Evolutionary conservation across 2,113 vertebrate genomes (phyloP), one percentile per base, ranked within the genome.

Genomic region (Parotia lawesii): DNA sequence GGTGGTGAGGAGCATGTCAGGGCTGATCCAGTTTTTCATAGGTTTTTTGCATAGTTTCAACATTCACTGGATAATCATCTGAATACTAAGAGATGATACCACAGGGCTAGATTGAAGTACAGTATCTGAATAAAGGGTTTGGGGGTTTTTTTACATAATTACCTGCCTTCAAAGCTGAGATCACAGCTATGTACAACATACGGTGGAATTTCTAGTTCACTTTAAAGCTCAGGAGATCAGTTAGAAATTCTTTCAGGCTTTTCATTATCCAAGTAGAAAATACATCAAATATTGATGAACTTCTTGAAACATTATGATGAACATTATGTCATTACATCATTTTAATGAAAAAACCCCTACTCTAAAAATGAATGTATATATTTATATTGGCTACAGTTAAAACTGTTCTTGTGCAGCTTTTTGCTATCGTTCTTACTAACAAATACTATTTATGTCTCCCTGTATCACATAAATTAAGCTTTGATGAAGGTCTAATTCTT

Each of bases 201-300:
- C 1, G 15, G 20, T 11, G 12, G 31, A 64, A 77, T 74, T 67
- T 73, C 40, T 74, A 50, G 11, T 50, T 93, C 10, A 2, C 35
- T 79, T 89, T 73, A 61, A 93, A 89, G 19, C 37, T 91, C 47
- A 64, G 48, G 53, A 77, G 77, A 47, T 86, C 33, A 94, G 42
- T 62, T 83, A 40, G 44, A 73, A 90, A 82, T 60, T 29, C 25
- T 77, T 84, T 67, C 38, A 62, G 23, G 13, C 76, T 73, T 93
- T 93, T 56, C 31, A 73, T 93, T 76, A 58, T 37, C 40, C 29
- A 81, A 51, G 35, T 73, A 70, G 27, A 80, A 91, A 93, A 89
- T 42, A 25, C 12, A 64, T 78, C 31, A 77, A 91, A 93, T 67
- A 64, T 67, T 88, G 29, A 85, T 47, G 21, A 87, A 54, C 29